Base-by-base conservation (phyloP, 2,888 invertebrate genomes). In the Dryomyza anilis region DNA sequence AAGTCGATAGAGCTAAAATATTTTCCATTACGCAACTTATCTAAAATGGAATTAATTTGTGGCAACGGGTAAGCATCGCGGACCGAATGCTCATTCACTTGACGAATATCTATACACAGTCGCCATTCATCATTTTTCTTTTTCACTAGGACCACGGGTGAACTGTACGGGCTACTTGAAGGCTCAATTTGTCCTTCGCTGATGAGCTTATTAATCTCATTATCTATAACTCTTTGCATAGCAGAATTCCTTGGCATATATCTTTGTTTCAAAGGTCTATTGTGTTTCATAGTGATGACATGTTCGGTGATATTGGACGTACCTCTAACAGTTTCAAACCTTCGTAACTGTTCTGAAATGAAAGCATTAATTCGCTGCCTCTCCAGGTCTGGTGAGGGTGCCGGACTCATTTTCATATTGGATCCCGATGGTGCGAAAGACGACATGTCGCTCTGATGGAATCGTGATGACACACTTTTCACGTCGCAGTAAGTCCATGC, bases 211-310 rank as follows among this genome's bases (percentile, higher is more conserved):
- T 62, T 59, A 1, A 67, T 55, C 23, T 67, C 58, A 0, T 23
- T 33, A 27, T 67, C 59, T 5, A 69, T 67, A 7, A 60, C 36
- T 1, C 39, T 30, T 36, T 67, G 63, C 66, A 67, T 69, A 0
- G 56, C 63, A 0, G 66, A 63, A 25, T 67, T 71, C 2, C 48
- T 30, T 1, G 65, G 66, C 14, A 48, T 60, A 33, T 68, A 67
- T 8, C 65, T 10, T 21, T 66, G 67, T n/a, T 67, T 69, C 14
- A 70, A 55, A 1, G 65, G 66, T n/a, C 39, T 39, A 10, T 65
- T 57, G 33, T 65, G 63, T n/a, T 27, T 19, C 63, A 65, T 63
- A 2, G 23, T 6, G 3, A 48, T 48, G 4, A 21, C 5, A 25
- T 48, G 21, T 14, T 1, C 14, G 12, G 48, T 23, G 21, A 48